Conservation (phyloP, 2,888 invertebrate genomes). For the Tipula confusa region DNA sequence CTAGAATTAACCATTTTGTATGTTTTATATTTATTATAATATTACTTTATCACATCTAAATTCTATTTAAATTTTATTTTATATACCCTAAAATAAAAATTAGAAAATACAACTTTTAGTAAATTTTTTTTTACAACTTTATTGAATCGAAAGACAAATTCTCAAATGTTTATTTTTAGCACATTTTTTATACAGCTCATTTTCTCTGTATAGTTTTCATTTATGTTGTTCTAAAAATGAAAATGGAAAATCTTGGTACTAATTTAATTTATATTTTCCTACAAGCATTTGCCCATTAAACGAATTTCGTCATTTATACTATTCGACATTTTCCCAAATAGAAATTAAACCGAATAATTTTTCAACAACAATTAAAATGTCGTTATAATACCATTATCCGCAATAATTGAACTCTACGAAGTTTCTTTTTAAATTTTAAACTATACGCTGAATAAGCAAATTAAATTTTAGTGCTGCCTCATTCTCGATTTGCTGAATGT, state of each 20-base stretch:
- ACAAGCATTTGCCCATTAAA: neutral
- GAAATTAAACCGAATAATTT: no score
- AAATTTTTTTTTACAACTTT: neutral
- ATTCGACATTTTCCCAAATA: no score
- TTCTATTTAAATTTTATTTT: neutral
- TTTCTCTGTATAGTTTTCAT: neutral
- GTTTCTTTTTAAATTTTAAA: no score
- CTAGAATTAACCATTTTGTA: slow-evolving; percentile 65
- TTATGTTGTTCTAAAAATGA: neutral
- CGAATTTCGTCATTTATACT: no score
- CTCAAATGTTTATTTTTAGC: slow-evolving; percentile 30
- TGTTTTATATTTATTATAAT: neutral
- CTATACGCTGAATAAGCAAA: no score
- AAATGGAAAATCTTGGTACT: slow-evolving; percentile 9
- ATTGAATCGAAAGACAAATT: neutral
- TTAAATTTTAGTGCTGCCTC: no score
- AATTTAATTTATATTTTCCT: neutral
- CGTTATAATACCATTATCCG: no score
- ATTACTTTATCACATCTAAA: slow-evolving; percentile 20
- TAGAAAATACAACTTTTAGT: neutral
- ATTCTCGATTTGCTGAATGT: no score
- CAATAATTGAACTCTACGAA: no score
- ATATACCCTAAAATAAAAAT: slow-evolving; percentile 4
- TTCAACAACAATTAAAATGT: no score
- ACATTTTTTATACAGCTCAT: slow-evolving; percentile 16